Evolutionary conservation across 1,140 invertebrate genomes (phyloP), one percentile per base, ranked within the genome.

Genomic region (Zaprionus camerounensis): DNA sequence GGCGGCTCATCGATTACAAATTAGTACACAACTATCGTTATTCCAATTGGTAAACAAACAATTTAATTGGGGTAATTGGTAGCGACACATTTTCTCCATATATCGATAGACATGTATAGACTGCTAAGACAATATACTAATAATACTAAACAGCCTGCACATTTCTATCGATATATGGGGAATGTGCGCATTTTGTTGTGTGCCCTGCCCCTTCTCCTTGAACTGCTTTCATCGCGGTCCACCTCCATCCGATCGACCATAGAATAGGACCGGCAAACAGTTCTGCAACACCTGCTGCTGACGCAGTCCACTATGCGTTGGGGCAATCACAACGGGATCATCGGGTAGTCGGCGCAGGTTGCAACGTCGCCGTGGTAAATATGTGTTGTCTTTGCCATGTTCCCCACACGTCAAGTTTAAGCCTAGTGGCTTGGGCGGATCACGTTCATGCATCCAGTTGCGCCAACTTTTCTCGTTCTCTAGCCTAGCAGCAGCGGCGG

Each of bases 281-380:
- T 11, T 26, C 20, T 75, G 59, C 3, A 20, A 44, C n/a, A 41
- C 13, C 17, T 75, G 72, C 20, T 64, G 67, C 34, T 53, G 22
- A 0, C 67, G 59, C 7, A 75, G 41, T 2, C 51, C 72, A 11
- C 9, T 17, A 6, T 70, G 58, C 5, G 67, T 75, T 20, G 72
- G 38, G 9, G 15, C 67, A 41, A 75, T 71, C 17, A 75, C 17
- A 2, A 75, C 9, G 31, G 72, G 72, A 13, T 75, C 53, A 7
- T 64, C 34, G 41, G 72, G 72, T 59, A 75, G 26, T 4, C 53
- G 67, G 13, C 67, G 72, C 67, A 75, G 24, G 17, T 17, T 71
- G 59, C 72, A 75, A 17, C 44, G 31, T 11, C 72, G 67, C 12
- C 34, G 36, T 13, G 53, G 58, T 20, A 22, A 38, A 36, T 53